Evolutionary conservation across 2,797 vertebrate genomes (phyloP).

Genomic region (Falco novaeseelandiae): DNA sequence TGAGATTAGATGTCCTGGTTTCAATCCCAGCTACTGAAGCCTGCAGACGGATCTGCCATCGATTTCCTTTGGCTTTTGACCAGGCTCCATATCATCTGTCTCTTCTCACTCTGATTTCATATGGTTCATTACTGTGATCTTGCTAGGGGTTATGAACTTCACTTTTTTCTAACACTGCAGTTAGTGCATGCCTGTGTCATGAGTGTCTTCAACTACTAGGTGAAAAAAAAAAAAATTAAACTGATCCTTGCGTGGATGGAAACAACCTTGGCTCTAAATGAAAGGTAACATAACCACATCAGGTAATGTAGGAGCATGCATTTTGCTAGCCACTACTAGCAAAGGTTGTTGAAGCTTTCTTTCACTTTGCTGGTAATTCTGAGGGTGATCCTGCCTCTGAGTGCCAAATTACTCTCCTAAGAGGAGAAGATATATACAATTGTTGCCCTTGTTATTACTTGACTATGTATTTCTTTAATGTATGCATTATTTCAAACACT

Average conservation of each 20-base stretch:
- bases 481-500: background rate
- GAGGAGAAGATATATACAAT: background rate
- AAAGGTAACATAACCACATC: background rate
- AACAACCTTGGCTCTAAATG: background rate
- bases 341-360: background rate
- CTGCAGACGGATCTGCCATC: background rate
- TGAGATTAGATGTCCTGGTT: background rate
- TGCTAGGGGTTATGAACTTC: background rate
- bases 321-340: background rate
- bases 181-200: background rate
- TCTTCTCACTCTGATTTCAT: background rate
- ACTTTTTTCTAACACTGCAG: background rate
- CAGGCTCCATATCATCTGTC: background rate
- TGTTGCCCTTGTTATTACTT: background rate
- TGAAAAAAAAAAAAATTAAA: background rate
- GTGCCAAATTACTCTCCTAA: background rate
- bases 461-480: background rate
- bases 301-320: background rate
- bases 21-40: background rate
- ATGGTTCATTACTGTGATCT: background rate
- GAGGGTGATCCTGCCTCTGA: background rate
- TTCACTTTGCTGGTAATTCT: background rate
- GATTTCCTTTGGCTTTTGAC: conserved; percentile 30
- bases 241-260: background rate
- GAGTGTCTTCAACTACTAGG: background rate